Evolutionary conservation across 2,888 invertebrate genomes (phyloP).

Genomic region (Idaea dimidiata): DNA sequence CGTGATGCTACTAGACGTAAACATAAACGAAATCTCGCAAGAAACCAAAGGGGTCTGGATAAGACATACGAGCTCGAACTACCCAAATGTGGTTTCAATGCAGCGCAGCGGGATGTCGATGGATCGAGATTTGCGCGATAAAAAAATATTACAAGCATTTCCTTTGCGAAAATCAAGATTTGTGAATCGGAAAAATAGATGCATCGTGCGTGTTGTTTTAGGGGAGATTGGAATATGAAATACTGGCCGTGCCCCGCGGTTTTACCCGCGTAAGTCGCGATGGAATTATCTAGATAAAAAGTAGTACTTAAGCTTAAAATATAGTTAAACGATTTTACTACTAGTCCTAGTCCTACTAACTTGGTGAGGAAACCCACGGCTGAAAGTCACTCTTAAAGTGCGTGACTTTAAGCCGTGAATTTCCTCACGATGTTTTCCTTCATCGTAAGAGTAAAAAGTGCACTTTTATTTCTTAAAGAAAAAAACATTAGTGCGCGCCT

Average conservation of each 20-base stretch:
- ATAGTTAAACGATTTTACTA: no score
- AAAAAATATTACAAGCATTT: slow-evolving; percentile 20
- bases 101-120: slow-evolving; percentile 32
- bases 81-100: slow-evolving; percentile 38
- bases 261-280: background rate
- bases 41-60: slow-evolving; percentile 12
- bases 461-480: no score
- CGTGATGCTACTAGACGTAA: background rate
- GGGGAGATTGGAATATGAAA: no score
- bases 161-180: background rate
- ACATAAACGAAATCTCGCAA: background rate
- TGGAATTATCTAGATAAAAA: no score
- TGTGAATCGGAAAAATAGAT: background rate
- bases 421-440: no score
- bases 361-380: no score
- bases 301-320: no score
- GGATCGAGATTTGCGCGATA: slow-evolving; percentile 28
- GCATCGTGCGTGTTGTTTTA: background rate
- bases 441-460: no score
- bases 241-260: background rate
- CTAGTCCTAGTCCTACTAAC: no score
- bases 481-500: no score
- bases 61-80: slow-evolving; percentile 21
- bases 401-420: no score
- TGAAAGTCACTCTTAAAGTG: no score